Base-by-base conservation (phyloP, 2,888 invertebrate genomes). In the Neria commutata region DNA sequence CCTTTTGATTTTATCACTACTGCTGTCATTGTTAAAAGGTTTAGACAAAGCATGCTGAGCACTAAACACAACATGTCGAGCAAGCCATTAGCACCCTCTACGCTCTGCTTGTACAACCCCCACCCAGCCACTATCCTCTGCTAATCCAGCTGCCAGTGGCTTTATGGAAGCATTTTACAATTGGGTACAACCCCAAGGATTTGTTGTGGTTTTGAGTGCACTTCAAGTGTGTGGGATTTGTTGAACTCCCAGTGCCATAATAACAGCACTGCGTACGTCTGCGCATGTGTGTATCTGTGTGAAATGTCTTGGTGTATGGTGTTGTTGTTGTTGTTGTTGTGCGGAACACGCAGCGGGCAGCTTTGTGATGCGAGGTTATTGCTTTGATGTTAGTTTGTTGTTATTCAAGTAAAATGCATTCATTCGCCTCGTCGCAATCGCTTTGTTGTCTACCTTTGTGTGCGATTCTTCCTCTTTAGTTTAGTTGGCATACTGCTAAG, bases 11-110 rank as follows among this genome's bases (percentile, higher is more conserved):
- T 37, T 37, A 37, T 37, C n/a, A 37, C 37, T 14, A n/a, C n/a
- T n/a, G n/a, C n/a, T n/a, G n/a, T n/a, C n/a, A 37, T 37, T 37
- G 37, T 37, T 14, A 42, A 42, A 42, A 42, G 42, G 42, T 42
- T 42, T 21, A 19, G 42, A 19, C n/a, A 42, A 42, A 19, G 42
- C 42, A 19, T 17, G 4, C 14, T 5, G n/a, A n/a, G n/a, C 42
- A 19, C 42, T 19, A n/a, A 37, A 6, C 17, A 42, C 42, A 42
- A 42, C 42, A 42, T 42, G 42, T 42, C 42, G 21, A 19, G 19
- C 42, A 42, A 19, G 19, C 42, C 42, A 42, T 42, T 42, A 42
- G 42, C 42, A 42, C 42, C 42, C 42, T 42, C 21, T 42, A 42
- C 21, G 42, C 19, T 42, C 42, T 19, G 42, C 42, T 17, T 42